These are phyloP conservation scores for Phoebastria nigripes DNA, from an alignment of 2,797 vertebrate genomes.

Conservation along the genomic window DNA sequence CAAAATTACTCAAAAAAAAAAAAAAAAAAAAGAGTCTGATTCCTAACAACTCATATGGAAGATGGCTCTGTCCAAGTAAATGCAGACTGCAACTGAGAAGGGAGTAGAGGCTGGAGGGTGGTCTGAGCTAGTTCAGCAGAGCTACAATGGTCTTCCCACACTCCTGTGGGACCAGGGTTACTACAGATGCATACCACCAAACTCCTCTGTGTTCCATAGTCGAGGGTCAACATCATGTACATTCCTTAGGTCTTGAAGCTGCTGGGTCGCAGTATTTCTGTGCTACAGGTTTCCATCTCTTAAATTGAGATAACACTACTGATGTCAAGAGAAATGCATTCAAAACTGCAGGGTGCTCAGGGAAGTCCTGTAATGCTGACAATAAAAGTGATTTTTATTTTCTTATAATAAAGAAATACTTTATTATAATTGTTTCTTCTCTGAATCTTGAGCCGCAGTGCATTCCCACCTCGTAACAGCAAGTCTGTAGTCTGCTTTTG, in stretches of 20 bases:
- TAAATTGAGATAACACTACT: neutral
- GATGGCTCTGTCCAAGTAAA: neutral
- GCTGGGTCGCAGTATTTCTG: neutral
- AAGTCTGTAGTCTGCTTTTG: neutral
- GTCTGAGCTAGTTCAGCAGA: neutral
- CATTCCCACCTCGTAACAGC: neutral
- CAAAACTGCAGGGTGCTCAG: neutral
- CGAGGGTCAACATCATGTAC: neutral
- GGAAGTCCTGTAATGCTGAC: neutral
- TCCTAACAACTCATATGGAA: neutral
- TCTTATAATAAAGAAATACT: neutral
- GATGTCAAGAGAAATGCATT: neutral
- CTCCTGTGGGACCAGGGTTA: neutral
- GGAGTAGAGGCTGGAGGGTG: neutral
- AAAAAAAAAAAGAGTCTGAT: fast-evolving
- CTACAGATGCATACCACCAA: neutral
- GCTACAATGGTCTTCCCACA: neutral
- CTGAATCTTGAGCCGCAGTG: neutral
- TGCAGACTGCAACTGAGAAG: neutral
- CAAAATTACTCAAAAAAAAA: neutral
- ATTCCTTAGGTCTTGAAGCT: neutral
- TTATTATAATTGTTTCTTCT: neutral
- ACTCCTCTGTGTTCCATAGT: neutral
- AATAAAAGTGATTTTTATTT: neutral
- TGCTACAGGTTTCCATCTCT: neutral